Percentiles rank a stretch among this genome's conserved stretches.
These are phyloP conservation scores for Cremastinae sp. DNA, from an alignment of 2,888 invertebrate genomes.

Conservation along the genomic window DNA sequence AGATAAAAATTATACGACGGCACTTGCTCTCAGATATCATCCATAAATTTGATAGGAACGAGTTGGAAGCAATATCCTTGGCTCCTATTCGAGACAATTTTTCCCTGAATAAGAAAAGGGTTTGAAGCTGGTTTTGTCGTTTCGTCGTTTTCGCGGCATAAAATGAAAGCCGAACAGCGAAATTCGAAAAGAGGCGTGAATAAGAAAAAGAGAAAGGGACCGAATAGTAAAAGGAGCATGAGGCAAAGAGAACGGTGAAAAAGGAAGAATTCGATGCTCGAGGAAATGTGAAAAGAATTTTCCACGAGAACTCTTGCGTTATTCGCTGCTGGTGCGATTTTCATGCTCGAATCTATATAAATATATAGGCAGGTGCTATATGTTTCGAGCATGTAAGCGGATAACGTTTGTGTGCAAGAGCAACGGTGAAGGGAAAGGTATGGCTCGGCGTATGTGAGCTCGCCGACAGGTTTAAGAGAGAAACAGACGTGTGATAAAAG, in stretches of 20 bases:
- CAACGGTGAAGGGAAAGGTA: neutral
- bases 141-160: slow-evolving; percentile 2
- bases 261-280: slow-evolving; percentile 43
- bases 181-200: neutral
- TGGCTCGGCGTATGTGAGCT: slow-evolving; percentile 27
- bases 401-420: too few relatives aligned
- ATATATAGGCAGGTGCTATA: neutral
- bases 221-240: too few relatives aligned
- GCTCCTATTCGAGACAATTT: neutral
- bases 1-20: too few relatives aligned
- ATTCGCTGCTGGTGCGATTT: slow-evolving; percentile 29
- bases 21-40: too few relatives aligned
- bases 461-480: neutral
- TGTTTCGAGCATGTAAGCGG: too few relatives aligned
- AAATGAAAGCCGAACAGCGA: slow-evolving; percentile 2
- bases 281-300: slow-evolving; percentile 51
- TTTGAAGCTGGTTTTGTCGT: neutral
- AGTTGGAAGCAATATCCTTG: too few relatives aligned
- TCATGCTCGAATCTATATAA: neutral
- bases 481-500: slow-evolving; percentile 49
- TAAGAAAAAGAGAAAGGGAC: slow-evolving; percentile 25
- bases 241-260: slow-evolving; percentile 11
- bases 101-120: neutral
- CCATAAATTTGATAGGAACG: too few relatives aligned
- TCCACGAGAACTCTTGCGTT: slow-evolving; percentile 22